These are phyloP conservation scores for Neofelis nebulosa DNA, from an alignment of 2,113 vertebrate genomes.

Conservation along the genomic window DNA sequence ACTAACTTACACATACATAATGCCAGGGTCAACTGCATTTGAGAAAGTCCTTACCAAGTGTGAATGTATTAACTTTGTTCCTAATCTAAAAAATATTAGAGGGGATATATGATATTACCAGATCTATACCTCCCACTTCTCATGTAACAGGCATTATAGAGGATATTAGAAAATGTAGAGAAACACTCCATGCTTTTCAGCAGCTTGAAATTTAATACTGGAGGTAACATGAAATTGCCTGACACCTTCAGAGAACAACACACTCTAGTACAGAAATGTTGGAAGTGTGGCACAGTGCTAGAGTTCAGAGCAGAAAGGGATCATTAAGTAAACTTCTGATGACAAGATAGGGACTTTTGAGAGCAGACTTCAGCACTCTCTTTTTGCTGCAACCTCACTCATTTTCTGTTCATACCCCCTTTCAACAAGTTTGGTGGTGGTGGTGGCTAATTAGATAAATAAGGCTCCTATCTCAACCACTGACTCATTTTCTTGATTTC, in stretches of 20 bases:
- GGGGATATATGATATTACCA: not conserved
- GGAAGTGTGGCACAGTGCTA: not conserved
- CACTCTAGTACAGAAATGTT: not conserved
- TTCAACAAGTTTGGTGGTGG: not conserved
- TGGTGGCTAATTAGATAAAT: constrained; percentile 32
- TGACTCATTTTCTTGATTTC: constrained; percentile 50
- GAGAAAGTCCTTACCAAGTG: not conserved
- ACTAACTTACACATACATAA: not conserved
- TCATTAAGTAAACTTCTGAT: constrained; percentile 41
- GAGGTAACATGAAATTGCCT: not conserved
- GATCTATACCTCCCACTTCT: not conserved
- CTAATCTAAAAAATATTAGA: not conserved
- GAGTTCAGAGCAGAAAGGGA: not conserved
- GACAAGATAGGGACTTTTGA: constrained; percentile 4
- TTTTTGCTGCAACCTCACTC: not conserved
- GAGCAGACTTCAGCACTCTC: not conserved
- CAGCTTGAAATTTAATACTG: not conserved
- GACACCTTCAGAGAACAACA: not conserved
- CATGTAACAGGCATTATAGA: not conserved
- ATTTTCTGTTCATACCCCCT: not conserved
- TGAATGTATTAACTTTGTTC: not conserved
- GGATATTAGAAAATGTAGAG: not conserved
- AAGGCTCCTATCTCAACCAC: not conserved
- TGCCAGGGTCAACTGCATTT: not conserved
- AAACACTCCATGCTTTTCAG: not conserved